Conservation (phyloP, 2,888 invertebrate genomes). For the Macrosoma leucophasiata region DNA sequence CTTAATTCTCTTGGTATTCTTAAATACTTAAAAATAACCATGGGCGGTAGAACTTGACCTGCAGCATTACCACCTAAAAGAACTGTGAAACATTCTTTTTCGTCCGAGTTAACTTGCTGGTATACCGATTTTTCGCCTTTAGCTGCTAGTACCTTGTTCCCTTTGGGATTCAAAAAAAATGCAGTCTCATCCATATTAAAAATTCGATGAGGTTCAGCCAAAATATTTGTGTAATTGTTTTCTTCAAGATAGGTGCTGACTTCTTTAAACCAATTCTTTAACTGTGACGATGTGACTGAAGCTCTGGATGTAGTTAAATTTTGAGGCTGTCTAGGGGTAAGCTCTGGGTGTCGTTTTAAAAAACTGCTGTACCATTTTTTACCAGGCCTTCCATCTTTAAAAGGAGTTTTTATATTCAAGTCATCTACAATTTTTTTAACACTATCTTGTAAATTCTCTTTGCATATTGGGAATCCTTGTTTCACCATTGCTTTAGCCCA, state of each 20-base stretch:
- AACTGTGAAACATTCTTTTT: slow-evolving; percentile 27
- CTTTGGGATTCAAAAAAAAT: slow-evolving; percentile 23
- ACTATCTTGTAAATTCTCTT: slow-evolving; percentile 20
- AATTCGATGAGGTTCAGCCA: slow-evolving; percentile 14
- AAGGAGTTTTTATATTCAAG: slow-evolving; percentile 25
- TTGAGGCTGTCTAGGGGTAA: slow-evolving; percentile 21
- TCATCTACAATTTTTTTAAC: slow-evolving; percentile 23
- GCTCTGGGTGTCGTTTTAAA: slow-evolving; percentile 24
- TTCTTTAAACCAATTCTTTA: slow-evolving; percentile 22
- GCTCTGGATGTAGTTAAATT: slow-evolving; percentile 19
- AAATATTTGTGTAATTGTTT: slow-evolving; percentile 20
- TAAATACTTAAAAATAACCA: slow-evolving; percentile 21
- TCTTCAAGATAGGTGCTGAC: slow-evolving; percentile 20
- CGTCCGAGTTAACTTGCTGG: slow-evolving; percentile 21
- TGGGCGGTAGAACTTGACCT: slow-evolving; percentile 20
- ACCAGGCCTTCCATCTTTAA: slow-evolving; percentile 29
- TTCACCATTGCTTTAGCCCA: no score
- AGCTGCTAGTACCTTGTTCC: slow-evolving; percentile 21
- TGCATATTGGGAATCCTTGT: slow-evolving; percentile 27
- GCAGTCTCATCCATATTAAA: slow-evolving; percentile 24
- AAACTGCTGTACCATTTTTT: slow-evolving; percentile 25
- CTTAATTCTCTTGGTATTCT: slow-evolving; percentile 15
- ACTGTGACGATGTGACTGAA: slow-evolving; percentile 21
- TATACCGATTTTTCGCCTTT: slow-evolving; percentile 23
- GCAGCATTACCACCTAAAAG: slow-evolving; percentile 23